phyloP scores from a whole-genome alignment of 2,888 invertebrate species.

The Hedya salicella region DNA sequence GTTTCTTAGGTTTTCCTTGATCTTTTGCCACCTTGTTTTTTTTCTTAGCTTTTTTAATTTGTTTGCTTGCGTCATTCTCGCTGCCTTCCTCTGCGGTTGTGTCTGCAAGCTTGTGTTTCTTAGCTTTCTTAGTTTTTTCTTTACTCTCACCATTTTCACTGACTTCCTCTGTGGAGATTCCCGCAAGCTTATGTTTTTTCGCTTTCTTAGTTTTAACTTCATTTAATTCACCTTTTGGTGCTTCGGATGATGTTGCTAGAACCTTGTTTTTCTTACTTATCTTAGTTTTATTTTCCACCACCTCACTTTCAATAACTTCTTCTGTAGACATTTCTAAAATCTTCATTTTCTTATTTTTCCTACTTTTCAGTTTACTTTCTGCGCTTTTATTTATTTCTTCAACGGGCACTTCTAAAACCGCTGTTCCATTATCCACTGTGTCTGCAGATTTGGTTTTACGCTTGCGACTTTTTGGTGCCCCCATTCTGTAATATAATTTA shows the following conservation, averaged over 20 bases:
- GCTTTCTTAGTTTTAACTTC: conserved; percentile 11
- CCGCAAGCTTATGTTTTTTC: neutral
- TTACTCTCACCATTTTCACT: neutral
- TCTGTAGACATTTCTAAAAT: neutral
- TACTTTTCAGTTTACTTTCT: too few relatives aligned
- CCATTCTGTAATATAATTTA: conserved; percentile 19
- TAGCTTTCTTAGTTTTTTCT: conserved; percentile 3
- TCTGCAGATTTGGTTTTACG: conserved; percentile 4
- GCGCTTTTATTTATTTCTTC: neutral
- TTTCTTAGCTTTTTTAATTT: neutral
- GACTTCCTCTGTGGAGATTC: neutral
- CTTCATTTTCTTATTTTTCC: too few relatives aligned
- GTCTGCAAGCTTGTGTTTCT: neutral
- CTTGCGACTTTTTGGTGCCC: conserved; percentile 15
- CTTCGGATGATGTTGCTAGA: neutral
- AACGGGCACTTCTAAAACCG: neutral
- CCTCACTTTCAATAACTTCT: neutral
- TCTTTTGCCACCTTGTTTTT: too few relatives aligned
- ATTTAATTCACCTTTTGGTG: neutral
- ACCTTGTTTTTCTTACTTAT: neutral
- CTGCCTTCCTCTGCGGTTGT: neutral
- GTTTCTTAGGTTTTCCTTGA: too few relatives aligned
- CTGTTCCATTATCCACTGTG: neutral
- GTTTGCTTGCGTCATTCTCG: neutral
- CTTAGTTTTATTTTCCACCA: neutral